phyloP scores from a whole-genome alignment of 2,113 vertebrate genomes.

The Tychaedon coryphoeus region DNA sequence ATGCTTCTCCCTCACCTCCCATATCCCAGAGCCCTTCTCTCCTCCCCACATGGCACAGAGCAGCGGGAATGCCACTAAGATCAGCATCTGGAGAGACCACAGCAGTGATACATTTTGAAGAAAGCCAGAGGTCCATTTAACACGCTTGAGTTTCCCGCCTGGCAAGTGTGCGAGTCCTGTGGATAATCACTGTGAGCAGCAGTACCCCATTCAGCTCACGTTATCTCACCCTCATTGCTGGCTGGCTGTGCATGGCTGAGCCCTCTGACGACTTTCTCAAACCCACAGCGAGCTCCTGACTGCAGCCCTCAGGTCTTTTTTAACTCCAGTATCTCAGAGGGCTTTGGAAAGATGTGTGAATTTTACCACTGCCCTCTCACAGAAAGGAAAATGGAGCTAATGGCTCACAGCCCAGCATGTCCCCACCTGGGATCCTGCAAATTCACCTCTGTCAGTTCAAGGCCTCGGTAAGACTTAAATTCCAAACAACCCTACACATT shows the following conservation, averaged over 20 bases:
- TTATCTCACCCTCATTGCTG: not conserved
- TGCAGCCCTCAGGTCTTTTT: not conserved
- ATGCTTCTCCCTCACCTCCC: not conserved
- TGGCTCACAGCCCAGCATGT: not conserved
- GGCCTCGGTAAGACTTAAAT: not conserved
- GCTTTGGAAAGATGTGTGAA: not conserved
- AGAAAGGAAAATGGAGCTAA: not conserved
- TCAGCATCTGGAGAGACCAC: not conserved
- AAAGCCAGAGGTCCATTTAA: slow-evolving; percentile 18
- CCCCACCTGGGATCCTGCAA: not conserved
- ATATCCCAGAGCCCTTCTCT: not conserved
- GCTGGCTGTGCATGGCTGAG: not conserved
- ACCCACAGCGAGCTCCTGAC: not conserved
- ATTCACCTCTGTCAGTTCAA: not conserved
- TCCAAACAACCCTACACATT: not conserved
- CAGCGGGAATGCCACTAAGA: not conserved
- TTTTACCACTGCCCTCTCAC: not conserved
- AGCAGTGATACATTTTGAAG: not conserved
- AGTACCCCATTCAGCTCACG: not conserved
- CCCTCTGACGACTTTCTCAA: not conserved
- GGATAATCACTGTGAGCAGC: not conserved
- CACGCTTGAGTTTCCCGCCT: not conserved
- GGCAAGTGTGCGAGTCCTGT: not conserved
- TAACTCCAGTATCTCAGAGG: not conserved
- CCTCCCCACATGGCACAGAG: not conserved